These are phyloP conservation scores for Saimiri boliviensis DNA, from an alignment of 2,113 vertebrate genomes.

Conservation along the genomic window DNA sequence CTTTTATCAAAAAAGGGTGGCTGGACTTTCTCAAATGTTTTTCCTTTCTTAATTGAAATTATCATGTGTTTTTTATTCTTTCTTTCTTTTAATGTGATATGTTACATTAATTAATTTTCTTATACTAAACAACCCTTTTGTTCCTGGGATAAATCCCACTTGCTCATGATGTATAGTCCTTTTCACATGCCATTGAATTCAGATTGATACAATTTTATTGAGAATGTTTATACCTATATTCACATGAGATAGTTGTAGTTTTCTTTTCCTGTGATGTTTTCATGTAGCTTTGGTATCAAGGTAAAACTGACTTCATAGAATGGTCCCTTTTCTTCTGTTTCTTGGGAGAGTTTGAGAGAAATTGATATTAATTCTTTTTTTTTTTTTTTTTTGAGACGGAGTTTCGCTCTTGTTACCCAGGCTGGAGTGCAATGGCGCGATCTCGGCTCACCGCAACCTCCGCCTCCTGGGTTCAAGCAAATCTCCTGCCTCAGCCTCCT, in stretches of 20 bases:
- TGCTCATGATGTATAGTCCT: background rate
- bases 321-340: background rate
- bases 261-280: background rate
- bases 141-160: background rate
- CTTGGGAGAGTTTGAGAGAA: background rate
- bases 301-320: background rate
- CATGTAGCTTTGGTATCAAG: background rate
- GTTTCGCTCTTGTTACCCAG: too few relatives aligned
- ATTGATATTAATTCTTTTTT: background rate
- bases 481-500: too few relatives aligned
- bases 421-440: too few relatives aligned
- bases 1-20: background rate
- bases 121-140: background rate
- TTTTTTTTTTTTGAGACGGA: too few relatives aligned
- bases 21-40: background rate
- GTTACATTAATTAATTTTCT: background rate
- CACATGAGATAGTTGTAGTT: background rate
- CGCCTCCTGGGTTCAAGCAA: too few relatives aligned
- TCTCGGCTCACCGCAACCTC: too few relatives aligned
- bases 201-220: background rate
- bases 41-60: background rate
- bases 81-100: background rate
- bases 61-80: background rate
- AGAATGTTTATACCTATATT: background rate
- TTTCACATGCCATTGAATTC: background rate